These are phyloP conservation scores for Tipula confusa DNA, from an alignment of 2,888 invertebrate genomes.

Conservation along the genomic window DNA sequence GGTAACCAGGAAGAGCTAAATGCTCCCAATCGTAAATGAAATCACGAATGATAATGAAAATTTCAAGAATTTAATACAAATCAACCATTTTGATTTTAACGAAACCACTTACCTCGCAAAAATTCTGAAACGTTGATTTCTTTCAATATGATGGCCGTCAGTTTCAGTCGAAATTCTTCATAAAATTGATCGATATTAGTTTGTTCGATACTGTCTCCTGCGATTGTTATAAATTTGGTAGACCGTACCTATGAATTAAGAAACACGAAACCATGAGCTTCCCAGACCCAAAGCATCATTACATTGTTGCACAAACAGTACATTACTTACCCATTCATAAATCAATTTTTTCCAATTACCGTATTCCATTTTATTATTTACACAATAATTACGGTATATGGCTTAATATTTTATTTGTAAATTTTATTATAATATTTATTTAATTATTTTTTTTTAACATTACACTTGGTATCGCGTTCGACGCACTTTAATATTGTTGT, in stretches of 20 bases:
- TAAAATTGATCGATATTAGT: constrained; percentile 45
- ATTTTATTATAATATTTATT: background rate
- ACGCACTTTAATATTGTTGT: background rate
- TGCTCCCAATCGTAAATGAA: no score
- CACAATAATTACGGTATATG: background rate
- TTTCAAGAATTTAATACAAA: no score
- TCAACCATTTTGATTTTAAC: no score
- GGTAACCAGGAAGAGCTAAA: no score
- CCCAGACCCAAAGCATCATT: background rate
- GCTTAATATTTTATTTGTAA: background rate
- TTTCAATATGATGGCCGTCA: constrained; percentile 30
- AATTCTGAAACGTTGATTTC: constrained; percentile 38
- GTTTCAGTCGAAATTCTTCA: constrained; percentile 36
- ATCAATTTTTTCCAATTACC: background rate
- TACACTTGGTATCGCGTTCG: background rate
- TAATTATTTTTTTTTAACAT: background rate
- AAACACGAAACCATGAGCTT: no score
- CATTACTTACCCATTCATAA: background rate
- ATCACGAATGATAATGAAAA: no score
- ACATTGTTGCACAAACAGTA: background rate
- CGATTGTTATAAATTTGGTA: background rate
- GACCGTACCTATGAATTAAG: background rate
- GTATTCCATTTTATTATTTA: background rate
- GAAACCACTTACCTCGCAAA: constrained; percentile 40
- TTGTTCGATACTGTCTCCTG: constrained; percentile 41